These are phyloP conservation scores for Bubalus kerabau DNA, from an alignment of 2,113 vertebrate species.

Conservation along the genomic window DNA sequence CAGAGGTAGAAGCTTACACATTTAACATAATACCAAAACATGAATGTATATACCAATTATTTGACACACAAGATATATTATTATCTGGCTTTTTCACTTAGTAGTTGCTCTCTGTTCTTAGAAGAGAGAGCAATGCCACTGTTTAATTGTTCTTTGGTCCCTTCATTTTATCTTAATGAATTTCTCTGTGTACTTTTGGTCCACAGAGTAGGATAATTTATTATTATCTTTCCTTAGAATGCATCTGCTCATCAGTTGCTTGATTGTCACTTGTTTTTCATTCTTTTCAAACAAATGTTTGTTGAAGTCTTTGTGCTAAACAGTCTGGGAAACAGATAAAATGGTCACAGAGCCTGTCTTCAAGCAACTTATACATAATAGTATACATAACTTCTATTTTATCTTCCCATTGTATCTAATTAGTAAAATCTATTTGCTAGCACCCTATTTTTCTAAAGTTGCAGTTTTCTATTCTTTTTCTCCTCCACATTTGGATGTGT, in stretches of 20 bases:
- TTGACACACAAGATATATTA: neutral
- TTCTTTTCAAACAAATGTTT: neutral
- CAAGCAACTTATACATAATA: neutral
- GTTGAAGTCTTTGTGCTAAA: neutral
- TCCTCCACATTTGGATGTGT: neutral
- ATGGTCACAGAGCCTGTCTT: neutral
- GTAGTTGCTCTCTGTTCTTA: neutral
- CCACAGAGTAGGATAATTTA: neutral
- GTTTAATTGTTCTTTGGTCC: neutral
- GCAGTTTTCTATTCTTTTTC: neutral
- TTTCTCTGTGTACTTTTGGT: neutral
- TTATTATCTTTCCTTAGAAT: neutral
- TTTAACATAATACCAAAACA: neutral
- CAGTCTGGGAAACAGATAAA: neutral
- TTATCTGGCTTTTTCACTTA: neutral
- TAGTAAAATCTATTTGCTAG: neutral
- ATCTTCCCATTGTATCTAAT: neutral
- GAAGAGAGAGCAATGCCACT: neutral
- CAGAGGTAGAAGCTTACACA: neutral
- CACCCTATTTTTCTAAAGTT: neutral
- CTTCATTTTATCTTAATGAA: neutral
- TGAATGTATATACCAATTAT: neutral
- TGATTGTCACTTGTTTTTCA: neutral
- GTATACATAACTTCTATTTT: neutral
- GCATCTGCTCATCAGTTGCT: neutral